Evolutionary conservation across 2,113 vertebrate genomes (phyloP), one percentile per base, ranked within the genome.

Genomic region (Platysternon megacephalum): DNA sequence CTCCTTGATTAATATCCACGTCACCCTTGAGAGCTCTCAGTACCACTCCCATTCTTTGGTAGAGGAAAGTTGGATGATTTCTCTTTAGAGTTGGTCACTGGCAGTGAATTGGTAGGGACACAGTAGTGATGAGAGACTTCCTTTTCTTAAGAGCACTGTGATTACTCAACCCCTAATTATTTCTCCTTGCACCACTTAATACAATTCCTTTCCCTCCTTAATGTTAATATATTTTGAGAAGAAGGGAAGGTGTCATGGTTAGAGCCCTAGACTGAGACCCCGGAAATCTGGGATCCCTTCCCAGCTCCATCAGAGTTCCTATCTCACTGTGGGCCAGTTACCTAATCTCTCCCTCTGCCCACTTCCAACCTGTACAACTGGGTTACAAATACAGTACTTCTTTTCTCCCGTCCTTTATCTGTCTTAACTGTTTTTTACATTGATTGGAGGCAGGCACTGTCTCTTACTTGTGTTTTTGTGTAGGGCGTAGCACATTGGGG

Each of bases 371-470:
- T 61, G 87, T 65, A 74, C 35, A 13, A 89, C 83, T 91, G 22
- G 72, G 79, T 13, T n/a, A 76, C 85, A 49, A 83, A 46, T 84
- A 39, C 11, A 19, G 4, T 8, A 85, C 19, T 91, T 95, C 92
- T 91, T 93, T 89, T 89, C 79, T 86, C 39, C 78, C 80, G 84
- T 94, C 93, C 46, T 93, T 96, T 58, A 74, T 95, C 74, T 22
- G 7, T 65, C 82, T 93, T 95, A 88, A 39, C 95, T 92, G 56
- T 9, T 0, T 32, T 94, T 84, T 14, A 49, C 83, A 85, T 74
- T 21, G 83, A 82, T 93, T 42, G 79, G 44, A 92, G 93, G 81
- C 90, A 91, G 92, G 87, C 84, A 44, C 81, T 95, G 0, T 84
- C 94, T 95, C 93, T 93, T 78, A 65, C 84, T 81, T 81, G 0